phyloP scores from a whole-genome alignment of 2,113 vertebrate species.

The Nothobranchius kuhntae region DNA sequence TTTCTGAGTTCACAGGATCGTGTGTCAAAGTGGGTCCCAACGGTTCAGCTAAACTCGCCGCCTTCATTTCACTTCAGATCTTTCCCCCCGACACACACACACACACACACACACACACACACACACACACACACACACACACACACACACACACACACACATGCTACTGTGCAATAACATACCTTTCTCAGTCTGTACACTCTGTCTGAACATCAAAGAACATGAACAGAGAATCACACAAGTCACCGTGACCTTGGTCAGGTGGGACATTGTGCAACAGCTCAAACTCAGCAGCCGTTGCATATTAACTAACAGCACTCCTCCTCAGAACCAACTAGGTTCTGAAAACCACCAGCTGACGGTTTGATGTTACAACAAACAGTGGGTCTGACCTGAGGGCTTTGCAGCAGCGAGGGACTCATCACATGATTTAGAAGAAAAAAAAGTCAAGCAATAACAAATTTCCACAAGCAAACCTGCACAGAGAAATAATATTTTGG shows the following conservation, averaged over 20 bases:
- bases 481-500: too few relatives aligned
- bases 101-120: not conserved
- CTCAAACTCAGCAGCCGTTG: slow-evolving; percentile 2
- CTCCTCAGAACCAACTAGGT: slow-evolving; percentile 36
- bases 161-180: not conserved
- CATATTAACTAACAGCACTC: slow-evolving; percentile 29
- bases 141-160: too few relatives aligned
- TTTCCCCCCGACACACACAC: slow-evolving; percentile 1
- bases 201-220: slow-evolving; percentile 5
- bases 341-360: slow-evolving; percentile 37
- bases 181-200: not conserved
- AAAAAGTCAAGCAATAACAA: too few relatives aligned
- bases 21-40: not conserved
- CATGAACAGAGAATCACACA: not conserved
- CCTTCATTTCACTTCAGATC: not conserved
- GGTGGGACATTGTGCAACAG: slow-evolving; percentile 5
- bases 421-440: too few relatives aligned
- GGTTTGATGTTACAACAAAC: slow-evolving; percentile 5
- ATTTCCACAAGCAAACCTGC: too few relatives aligned
- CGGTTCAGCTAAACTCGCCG: not conserved
- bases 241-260: slow-evolving; percentile 21
- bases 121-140: too few relatives aligned
- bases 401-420: not conserved
- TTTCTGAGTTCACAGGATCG: not conserved
- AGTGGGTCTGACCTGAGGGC: not conserved